These are phyloP conservation scores for Lepisosteus osseus DNA, from an alignment of 2,113 vertebrate genomes.

Conservation along the genomic window DNA sequence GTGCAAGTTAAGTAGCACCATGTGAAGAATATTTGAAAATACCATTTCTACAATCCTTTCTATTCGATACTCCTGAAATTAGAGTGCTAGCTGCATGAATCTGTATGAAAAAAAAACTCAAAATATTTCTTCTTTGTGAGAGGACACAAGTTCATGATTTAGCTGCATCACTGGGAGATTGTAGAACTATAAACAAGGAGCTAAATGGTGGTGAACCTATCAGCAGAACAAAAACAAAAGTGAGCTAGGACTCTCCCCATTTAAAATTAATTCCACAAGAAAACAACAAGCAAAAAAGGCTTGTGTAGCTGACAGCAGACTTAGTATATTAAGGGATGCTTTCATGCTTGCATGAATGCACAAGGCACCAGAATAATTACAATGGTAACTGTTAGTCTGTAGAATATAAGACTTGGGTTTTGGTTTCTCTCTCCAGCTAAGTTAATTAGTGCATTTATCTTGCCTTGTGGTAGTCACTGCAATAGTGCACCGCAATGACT, in stretches of 20 bases:
- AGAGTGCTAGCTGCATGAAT: conserved; percentile 2
- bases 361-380: conserved; percentile 13
- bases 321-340: conserved; percentile 15
- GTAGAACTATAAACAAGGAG: background rate
- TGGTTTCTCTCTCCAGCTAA: conserved; percentile 12
- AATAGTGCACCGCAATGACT: background rate
- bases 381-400: background rate
- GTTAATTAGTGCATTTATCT: conserved; percentile 26
- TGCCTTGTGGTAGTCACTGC: conserved; percentile 3
- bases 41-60: background rate
- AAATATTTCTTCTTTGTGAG: background rate
- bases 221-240: conserved; percentile 4
- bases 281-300: conserved; percentile 1
- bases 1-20: background rate
- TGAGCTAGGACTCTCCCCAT: background rate
- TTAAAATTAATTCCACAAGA: conserved; percentile 18
- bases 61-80: background rate
- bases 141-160: background rate
- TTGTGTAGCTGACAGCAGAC: conserved; percentile 14
- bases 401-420: conserved; percentile 8
- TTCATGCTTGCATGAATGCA: background rate
- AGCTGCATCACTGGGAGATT: background rate
- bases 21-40: background rate
- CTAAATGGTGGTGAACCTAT: background rate
- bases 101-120: background rate